A percentile compares a stretch with the other conserved stretches of the same genome.
phyloP scores from a whole-genome alignment of 1,140 invertebrate genomes.

The Leucophenga varia region DNA sequence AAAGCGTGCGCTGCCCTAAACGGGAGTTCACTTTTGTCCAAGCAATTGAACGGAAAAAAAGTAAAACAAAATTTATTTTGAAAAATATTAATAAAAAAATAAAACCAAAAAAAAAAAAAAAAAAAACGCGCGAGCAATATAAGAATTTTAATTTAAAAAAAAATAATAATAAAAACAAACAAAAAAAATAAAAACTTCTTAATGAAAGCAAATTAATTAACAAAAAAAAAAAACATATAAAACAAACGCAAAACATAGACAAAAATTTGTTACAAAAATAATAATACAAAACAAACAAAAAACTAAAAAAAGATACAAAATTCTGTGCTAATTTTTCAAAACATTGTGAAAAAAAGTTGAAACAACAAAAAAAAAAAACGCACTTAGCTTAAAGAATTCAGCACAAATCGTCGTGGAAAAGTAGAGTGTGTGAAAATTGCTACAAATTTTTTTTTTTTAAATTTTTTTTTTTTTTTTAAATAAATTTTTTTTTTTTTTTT shows the following conservation, averaged over 20 bases:
- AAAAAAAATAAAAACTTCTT: not conserved
- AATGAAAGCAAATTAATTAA: no score
- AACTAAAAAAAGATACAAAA: no score
- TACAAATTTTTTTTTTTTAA: conserved; percentile 21
- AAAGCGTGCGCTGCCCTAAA: not conserved
- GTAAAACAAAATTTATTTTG: conserved; percentile 1
- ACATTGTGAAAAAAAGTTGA: not conserved
- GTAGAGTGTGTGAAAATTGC: no score
- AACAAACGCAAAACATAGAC: no score
- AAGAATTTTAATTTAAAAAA: not conserved
- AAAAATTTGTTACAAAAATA: no score
- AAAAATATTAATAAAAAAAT: not conserved
- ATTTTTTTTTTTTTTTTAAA: conserved; percentile 22
- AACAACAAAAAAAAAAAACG: conserved; percentile 3
- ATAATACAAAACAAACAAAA: no score
- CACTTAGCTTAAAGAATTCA: no score
- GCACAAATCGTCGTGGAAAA: no score
- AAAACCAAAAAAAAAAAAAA: not conserved
- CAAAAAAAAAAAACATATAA: no score
- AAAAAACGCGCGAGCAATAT: no score
- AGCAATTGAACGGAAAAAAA: conserved; percentile 11
- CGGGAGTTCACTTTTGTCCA: conserved; percentile 13
- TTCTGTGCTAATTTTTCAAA: no score
- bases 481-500: conserved; percentile 1
- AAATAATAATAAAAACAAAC: not conserved